Evolutionary conservation across 2,113 vertebrate species (phyloP).

Genomic region (Trematomus loennbergii): DNA sequence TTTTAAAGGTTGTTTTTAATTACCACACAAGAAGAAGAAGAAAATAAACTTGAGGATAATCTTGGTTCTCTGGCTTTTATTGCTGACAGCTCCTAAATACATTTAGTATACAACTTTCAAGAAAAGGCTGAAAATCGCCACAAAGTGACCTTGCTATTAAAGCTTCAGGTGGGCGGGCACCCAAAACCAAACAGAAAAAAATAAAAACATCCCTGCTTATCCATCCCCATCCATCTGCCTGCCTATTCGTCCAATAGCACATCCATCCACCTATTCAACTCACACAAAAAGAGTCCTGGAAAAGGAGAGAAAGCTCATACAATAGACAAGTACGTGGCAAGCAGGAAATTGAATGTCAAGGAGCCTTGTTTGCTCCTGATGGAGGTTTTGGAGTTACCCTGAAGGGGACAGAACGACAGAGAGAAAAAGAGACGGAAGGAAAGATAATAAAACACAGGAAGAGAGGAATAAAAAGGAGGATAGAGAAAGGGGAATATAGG

Average conservation of each 20-base stretch:
- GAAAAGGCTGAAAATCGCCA: conserved; percentile 35
- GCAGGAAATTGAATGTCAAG: conserved; percentile 88
- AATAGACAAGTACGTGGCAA: conserved; percentile 80
- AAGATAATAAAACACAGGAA: conserved; percentile 64
- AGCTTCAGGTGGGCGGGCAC: conserved; percentile 28
- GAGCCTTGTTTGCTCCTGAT: conserved; percentile 84
- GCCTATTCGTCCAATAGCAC: conserved; percentile 47
- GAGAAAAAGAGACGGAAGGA: conserved; percentile 7
- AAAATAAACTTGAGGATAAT: neutral
- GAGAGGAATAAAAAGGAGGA: conserved; percentile 27
- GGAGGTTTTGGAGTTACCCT: conserved; percentile 80
- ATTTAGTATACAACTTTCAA: conserved; percentile 27
- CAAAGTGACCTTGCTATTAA: conserved; percentile 66
- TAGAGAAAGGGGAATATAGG: conserved; percentile 16
- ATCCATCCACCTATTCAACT: conserved; percentile 69
- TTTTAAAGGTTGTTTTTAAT: neutral
- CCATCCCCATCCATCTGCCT: conserved; percentile 45
- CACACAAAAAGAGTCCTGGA: conserved; percentile 66
- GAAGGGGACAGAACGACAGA: conserved; percentile 64
- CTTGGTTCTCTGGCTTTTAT: conserved; percentile 11
- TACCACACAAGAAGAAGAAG: neutral
- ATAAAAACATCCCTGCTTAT: conserved; percentile 17
- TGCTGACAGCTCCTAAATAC: conserved; percentile 26
- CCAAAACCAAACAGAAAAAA: conserved; percentile 19
- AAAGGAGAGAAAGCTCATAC: conserved; percentile 65